Percentiles rank a stretch among this genome's conserved stretches.
phyloP scores from a whole-genome alignment of 2,113 vertebrate species.

The Podocnemis expansa region DNA sequence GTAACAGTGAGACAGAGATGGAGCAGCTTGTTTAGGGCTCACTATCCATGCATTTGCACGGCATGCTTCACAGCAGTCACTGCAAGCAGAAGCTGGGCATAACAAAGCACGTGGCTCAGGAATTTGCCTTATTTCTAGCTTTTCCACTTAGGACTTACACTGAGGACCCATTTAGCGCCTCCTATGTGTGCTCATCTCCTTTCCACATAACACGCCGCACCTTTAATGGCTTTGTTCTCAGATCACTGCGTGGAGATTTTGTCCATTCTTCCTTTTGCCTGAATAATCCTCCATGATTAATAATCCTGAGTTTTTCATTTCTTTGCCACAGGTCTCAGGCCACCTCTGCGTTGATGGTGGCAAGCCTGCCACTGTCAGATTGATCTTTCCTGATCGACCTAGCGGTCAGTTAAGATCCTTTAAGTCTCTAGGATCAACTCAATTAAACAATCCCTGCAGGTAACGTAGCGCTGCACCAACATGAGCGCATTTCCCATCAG shows the following conservation, averaged over 20 bases:
- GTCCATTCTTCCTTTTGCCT: background rate
- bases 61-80: background rate
- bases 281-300: background rate
- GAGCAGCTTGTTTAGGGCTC: background rate
- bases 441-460: too few species aligned
- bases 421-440: too few species aligned
- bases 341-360: too few species aligned
- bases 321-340: background rate
- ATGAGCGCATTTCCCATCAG: too few species aligned
- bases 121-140: background rate
- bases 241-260: background rate
- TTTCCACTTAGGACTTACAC: fast-evolving
- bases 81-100: background rate
- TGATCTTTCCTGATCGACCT: too few species aligned
- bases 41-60: too few species aligned
- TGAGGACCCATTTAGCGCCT: background rate
- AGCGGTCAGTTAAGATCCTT: too few species aligned
- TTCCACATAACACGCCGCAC: background rate
- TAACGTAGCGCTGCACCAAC: too few species aligned
- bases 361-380: too few species aligned
- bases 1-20: fast-evolving
- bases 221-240: background rate
- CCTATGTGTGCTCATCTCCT: background rate
- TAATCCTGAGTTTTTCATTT: background rate
- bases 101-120: background rate